Evolutionary conservation across 1,140 invertebrate genomes (phyloP), one percentile per base, ranked within the genome.

Genomic region (Cepaea nemoralis): DNA sequence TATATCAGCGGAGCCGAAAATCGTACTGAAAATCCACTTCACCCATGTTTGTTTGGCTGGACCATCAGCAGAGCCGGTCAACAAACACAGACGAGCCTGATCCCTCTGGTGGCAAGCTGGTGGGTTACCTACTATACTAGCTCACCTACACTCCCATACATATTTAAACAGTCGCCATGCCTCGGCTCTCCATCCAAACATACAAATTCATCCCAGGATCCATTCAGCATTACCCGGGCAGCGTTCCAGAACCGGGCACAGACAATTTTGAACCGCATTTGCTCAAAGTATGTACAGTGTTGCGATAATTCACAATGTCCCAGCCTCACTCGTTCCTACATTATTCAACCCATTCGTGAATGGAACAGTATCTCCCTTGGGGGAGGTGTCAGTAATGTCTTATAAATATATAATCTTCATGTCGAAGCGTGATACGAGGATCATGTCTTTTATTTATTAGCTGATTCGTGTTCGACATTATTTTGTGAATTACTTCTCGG

Each of bases 391-490:
- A 63, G 59, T 63, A 63, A 63, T 31, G 59, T 31, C 59, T 63
- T 63, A 63, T 63, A 63, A 63, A 63, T 63, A 31, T 63, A 1
- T 63, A 27, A 63, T 63, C 5, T 2, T 27, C n/a, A 63, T 27
- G 59, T 31, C 59, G 59, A 2, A 10, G n/a, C 33, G 59, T 63
- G 59, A 63, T 63, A 63, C 59, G 33, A 12, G 59, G 27, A 63
- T 63, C 59, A 31, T 27, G 33, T 63, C n/a, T 31, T 63, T 63
- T 63, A 63, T 63, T 63, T 63, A 63, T 63, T 63, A 63, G 59
- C 55, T 63, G n/a, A 0, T 12, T 22, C 59, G n/a, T 63, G n/a
- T 63, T 63, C 59, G 33, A n/a, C 2, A 22, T 6, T 27, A 63
- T 63, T 63, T 63, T 63, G 59, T 63, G 27, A 63, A 63, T 63